Base-by-base conservation (phyloP, 1,140 invertebrate species). In the Daktulosphaira vitifoliae region DNA sequence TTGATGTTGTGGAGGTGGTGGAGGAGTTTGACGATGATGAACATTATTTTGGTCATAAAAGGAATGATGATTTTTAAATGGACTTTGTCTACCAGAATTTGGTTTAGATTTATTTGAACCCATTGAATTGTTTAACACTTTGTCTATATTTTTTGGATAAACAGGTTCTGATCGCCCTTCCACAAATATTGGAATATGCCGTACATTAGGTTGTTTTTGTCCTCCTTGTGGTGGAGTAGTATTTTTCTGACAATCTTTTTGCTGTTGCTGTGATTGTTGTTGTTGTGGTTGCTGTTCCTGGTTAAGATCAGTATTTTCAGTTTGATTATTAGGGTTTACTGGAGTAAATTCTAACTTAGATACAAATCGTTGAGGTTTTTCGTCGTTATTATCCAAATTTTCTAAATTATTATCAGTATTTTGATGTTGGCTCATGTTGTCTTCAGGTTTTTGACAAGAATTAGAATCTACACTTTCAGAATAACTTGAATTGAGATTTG, bases 141-240 rank as follows among this genome's bases (percentile, higher is more conserved):
- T n/a, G 20, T 39, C 50, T 26, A 44, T 37, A 50, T 68, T 64
- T 22, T 69, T 69, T 23, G 69, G 68, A 48, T 68, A 53, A 15
- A 71, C 67, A 4, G 69, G 70, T 46, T 72, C 70, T 38, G 59
- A 54, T 20, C 67, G 67, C 20, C 88, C 88, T 74, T 92, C 89
- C 0, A 92, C 87, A 68, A 89, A 88, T 42, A 92, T 92, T 2
- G 89, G 89, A 73, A 93, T 92, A 71, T 89, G 86, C 68, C 89
- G 80, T 15, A 91, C 84, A 46, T 78, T 79, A 26, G 77, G 72
- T 11, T 74, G 71, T 20, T 71, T 68, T 1, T 18, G 29, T 70
- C 71, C 39, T 70, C 71, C 39, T 11, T 56, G 46, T 9, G 64
- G 66, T 37, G 69, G 62, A 68, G 73, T 53, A 69, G 69, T 37